Evolutionary conservation across 1,140 invertebrate species (phyloP), one percentile per base, ranked within the genome.

Genomic region (Kradibia gibbosae): DNA sequence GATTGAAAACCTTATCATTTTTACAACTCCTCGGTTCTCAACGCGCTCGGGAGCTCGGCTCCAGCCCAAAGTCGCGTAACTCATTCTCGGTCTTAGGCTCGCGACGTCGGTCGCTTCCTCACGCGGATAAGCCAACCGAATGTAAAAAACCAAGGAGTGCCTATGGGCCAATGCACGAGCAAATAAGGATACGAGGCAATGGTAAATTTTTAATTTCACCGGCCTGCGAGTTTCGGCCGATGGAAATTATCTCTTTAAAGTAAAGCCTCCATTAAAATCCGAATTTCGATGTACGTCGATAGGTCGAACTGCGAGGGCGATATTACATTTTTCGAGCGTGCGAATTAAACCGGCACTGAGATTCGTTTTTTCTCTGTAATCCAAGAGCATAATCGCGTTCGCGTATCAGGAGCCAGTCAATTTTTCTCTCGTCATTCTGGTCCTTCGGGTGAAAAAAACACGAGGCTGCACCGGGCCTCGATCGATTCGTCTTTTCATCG

Each of bases 321-420:
- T 62, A 62, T 67, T 67, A 65, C 13, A 36, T 74, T 74, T 70
- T 55, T 55, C 73, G 10, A 22, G 36, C 42, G 13, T 71, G 4
- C 48, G 70, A 45, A 71, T 71, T 31, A 71, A 71, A 45, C 25
- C 70, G 42, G 31, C n/a, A 7, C 39, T 28, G 13, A 48, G 70
- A 71, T 25, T 71, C 25, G n/a, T 48, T 45, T 48, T 70, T 48
- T 48, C 39, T 48, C 25, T 28, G 13, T 13, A 50, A 78, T 48
- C 62, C 60, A 55, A 22, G 22, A 34, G 25, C n/a, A 88, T 90
- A 91, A 90, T 91, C 89, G 87, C 86, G 84, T 90, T 88, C 84
- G 83, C 87, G 89, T 87, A 90, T 90, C 88, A 90, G 88, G 85
- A 88, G 85, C 87, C 89, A 90, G 85, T 90, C 88, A 90, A 91